Percentiles rank a stretch among this genome's conserved stretches.
Evolutionary conservation across 2,888 invertebrate species (phyloP).

Genomic region (Salpingus planirostris): DNA sequence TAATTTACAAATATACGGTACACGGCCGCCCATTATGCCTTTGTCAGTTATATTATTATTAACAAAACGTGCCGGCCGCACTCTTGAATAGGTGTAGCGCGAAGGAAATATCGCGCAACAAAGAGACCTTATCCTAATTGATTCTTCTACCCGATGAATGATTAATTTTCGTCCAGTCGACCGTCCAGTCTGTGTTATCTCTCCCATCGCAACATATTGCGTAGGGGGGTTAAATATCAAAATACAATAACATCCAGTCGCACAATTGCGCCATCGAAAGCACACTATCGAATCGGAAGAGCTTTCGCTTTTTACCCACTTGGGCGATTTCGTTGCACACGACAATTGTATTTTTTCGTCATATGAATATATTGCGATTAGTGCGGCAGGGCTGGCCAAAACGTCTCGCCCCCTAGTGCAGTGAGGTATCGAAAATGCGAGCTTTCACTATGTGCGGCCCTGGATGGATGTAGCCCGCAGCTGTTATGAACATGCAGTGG

Average conservation of each 20-base stretch:
- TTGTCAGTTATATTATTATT: too few relatives aligned
- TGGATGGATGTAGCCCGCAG: too few relatives aligned
- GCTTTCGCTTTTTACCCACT: conserved; percentile 15
- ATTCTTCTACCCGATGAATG: too few relatives aligned
- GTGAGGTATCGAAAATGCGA: too few relatives aligned
- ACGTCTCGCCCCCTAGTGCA: background rate
- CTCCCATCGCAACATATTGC: conserved; percentile 33
- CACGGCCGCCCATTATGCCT: conserved; percentile 4
- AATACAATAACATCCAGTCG: conserved; percentile 33
- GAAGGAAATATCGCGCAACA: too few relatives aligned
- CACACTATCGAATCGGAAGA: conserved; percentile 13
- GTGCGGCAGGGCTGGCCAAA: conserved; percentile 9
- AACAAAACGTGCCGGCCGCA: too few relatives aligned
- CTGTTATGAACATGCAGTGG: conserved; percentile 30
- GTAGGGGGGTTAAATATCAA: conserved; percentile 38
- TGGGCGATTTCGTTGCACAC: conserved; percentile 30
- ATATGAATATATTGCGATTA: conserved; percentile 33
- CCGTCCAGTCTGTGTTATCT: conserved; percentile 25
- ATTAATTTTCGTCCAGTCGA: conserved; percentile 20
- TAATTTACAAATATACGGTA: conserved; percentile 11
- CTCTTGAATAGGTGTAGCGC: too few relatives aligned
- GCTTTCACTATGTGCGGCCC: too few relatives aligned
- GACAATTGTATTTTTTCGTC: conserved; percentile 36
- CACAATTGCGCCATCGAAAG: conserved; percentile 18
- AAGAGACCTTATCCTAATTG: conserved; percentile 2